phyloP scores from a whole-genome alignment of 2,113 vertebrate genomes.

The Catharus bicknelli region DNA sequence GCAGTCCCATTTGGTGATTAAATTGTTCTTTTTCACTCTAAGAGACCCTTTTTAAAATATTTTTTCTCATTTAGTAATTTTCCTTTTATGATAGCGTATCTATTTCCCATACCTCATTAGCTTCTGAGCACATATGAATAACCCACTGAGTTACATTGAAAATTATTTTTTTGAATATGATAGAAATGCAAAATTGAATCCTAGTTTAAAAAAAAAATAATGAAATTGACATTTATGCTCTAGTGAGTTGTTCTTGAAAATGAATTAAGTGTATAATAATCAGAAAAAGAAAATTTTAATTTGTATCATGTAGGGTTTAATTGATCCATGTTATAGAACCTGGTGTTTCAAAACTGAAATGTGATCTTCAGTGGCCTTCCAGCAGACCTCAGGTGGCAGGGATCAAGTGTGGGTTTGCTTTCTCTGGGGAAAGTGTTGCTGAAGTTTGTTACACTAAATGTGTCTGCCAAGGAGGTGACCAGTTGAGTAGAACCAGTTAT shows the following conservation, averaged over 20 bases:
- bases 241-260: slow-evolving; percentile 63
- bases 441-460: neutral
- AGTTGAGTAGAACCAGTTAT: neutral
- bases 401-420: neutral
- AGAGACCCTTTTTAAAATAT: slow-evolving; percentile 68
- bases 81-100: slow-evolving; percentile 74
- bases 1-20: slow-evolving; percentile 37
- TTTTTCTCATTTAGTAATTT: slow-evolving; percentile 77
- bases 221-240: slow-evolving; percentile 77
- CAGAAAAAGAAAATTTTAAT: slow-evolving; percentile 63
- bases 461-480: neutral
- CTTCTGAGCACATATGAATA: slow-evolving; percentile 75
- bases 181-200: slow-evolving; percentile 78
- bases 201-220: slow-evolving; percentile 63
- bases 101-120: slow-evolving; percentile 81
- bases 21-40: slow-evolving; percentile 63
- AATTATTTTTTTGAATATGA: slow-evolving; percentile 70
- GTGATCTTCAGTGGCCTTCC: slow-evolving; percentile 37
- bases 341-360: slow-evolving; percentile 20
- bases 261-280: slow-evolving; percentile 34
- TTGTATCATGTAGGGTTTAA: slow-evolving; percentile 42
- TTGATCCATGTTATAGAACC: slow-evolving; percentile 45
- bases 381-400: slow-evolving; percentile 4
- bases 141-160: slow-evolving; percentile 78
- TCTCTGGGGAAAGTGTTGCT: neutral